These are phyloP conservation scores for Campylomormyrus numenius DNA, from an alignment of 2,113 vertebrate species.

Conservation along the genomic window DNA sequence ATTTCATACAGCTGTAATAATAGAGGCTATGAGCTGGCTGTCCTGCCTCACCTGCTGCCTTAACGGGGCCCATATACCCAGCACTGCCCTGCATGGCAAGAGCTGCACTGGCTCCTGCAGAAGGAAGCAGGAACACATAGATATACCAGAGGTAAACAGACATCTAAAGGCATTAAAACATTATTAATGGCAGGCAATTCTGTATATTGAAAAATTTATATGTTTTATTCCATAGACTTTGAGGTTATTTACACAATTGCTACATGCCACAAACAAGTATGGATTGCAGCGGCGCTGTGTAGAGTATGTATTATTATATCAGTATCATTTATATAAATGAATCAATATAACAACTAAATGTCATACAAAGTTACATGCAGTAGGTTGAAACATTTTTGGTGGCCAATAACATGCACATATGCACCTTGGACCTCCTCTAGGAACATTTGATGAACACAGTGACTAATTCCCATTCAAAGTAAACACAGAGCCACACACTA, in stretches of 20 bases:
- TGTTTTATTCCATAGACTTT: neutral
- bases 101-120: neutral
- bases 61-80: neutral
- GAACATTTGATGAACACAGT: neutral
- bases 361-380: neutral
- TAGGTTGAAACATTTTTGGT: neutral
- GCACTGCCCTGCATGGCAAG: neutral
- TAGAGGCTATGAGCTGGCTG: neutral
- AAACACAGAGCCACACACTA: neutral
- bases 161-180: neutral
- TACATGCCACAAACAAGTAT: neutral
- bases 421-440: neutral
- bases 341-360: neutral
- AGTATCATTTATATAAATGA: neutral
- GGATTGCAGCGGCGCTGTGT: neutral
- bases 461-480: neutral
- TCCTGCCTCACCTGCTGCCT: conserved; percentile 5
- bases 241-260: neutral
- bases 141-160: neutral
- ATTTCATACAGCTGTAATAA: neutral
- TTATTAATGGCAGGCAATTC: neutral
- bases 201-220: neutral
- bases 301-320: neutral
- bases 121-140: neutral
- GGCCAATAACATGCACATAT: neutral